A percentile compares a stretch with the other conserved stretches of the same genome.
Conservation (phyloP, 2,113 vertebrate species). For the Atractosteus spatula region DNA sequence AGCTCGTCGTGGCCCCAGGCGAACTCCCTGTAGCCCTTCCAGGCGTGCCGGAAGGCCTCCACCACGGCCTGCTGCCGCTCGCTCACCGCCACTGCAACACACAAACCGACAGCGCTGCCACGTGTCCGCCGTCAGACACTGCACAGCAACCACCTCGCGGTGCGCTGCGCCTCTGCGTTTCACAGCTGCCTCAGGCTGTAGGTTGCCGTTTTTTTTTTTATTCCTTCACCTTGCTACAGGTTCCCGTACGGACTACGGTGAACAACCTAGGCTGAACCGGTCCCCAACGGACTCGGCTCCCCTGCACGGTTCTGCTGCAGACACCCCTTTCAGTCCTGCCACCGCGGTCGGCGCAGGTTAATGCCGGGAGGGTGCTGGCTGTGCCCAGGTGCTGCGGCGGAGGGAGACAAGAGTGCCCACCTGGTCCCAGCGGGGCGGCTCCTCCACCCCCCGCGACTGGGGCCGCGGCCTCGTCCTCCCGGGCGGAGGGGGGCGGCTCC, state of each 20-base stretch:
- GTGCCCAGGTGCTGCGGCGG: neutral
- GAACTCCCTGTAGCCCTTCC: conserved; percentile 84
- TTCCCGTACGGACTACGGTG: too few relatives aligned
- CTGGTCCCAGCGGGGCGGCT: conserved; percentile 46
- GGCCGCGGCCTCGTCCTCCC: conserved; percentile 46
- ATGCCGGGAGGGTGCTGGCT: neutral
- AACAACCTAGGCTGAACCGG: too few relatives aligned
- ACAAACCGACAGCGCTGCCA: neutral
- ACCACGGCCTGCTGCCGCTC: conserved; percentile 75
- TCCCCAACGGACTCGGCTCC: too few relatives aligned
- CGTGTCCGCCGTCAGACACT: too few relatives aligned
- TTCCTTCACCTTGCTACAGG: too few relatives aligned
- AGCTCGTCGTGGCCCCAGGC: conserved; percentile 96
- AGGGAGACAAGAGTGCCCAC: conserved; percentile 46
- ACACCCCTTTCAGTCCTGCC: too few relatives aligned
- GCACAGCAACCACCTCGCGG: too few relatives aligned
- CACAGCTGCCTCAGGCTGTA: too few relatives aligned
- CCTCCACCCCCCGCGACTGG: conserved; percentile 12
- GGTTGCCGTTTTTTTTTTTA: too few relatives aligned
- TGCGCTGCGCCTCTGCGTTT: too few relatives aligned
- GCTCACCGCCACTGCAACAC: conserved; percentile 8
- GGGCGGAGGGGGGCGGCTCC: conserved; percentile 57
- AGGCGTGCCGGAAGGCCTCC: conserved; percentile 86
- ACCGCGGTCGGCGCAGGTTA: too few relatives aligned
- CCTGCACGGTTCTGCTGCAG: too few relatives aligned